Evolutionary conservation across 2,888 invertebrate genomes (phyloP).

Genomic region (Morpho helenor): DNA sequence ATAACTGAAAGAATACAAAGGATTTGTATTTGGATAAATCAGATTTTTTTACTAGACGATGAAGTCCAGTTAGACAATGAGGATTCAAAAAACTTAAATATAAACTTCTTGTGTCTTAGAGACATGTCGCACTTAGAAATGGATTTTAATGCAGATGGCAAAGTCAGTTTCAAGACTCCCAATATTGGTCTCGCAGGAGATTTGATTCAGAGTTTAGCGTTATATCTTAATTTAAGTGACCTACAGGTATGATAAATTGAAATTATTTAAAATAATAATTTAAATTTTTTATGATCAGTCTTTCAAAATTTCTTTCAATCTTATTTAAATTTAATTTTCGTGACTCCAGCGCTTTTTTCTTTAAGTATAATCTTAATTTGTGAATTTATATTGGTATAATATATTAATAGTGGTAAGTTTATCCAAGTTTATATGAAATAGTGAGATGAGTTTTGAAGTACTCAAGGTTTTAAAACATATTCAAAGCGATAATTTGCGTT

Average conservation of each 20-base stretch:
- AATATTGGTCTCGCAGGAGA: slow-evolving; percentile 91
- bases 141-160: slow-evolving; percentile 81
- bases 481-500: too few relatives aligned
- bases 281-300: too few relatives aligned
- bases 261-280: too few relatives aligned
- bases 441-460: too few relatives aligned
- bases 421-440: too few relatives aligned
- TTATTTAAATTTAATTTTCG: too few relatives aligned
- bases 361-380: too few relatives aligned
- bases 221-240: slow-evolving; percentile 84
- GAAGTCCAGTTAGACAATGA: slow-evolving; percentile 80
- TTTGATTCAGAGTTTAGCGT: slow-evolving; percentile 88
- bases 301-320: too few relatives aligned
- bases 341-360: too few relatives aligned
- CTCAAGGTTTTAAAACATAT: too few relatives aligned
- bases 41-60: slow-evolving; percentile 86
- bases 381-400: too few relatives aligned
- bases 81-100: slow-evolving; percentile 77
- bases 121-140: slow-evolving; percentile 79
- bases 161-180: slow-evolving; percentile 84
- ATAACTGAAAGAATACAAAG: slow-evolving; percentile 83
- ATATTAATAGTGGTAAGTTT: too few relatives aligned
- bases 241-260: slow-evolving; percentile 65
- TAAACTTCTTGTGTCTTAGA: slow-evolving; percentile 84
- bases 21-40: slow-evolving; percentile 92